Evolutionary conservation across 2,797 vertebrate species (phyloP), one percentile per base, ranked within the genome.

Genomic region (Premnoplex brunnescens): DNA sequence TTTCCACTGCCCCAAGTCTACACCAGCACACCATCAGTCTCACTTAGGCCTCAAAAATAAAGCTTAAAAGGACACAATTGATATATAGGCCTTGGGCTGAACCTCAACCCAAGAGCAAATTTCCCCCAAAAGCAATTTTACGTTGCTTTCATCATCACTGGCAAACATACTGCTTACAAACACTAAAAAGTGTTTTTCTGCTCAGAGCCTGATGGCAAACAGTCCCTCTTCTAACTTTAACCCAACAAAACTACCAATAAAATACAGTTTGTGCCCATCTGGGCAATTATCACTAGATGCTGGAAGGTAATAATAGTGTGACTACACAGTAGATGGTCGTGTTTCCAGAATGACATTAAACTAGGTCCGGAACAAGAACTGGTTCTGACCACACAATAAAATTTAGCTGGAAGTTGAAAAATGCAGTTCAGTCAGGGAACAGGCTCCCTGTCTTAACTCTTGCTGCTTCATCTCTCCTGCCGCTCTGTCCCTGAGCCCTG

Each of bases 271-370:
- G 79, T 86, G 72, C 51, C 73, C 87, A 89, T 89, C 62, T 39
- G 44, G 76, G 76, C 91, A 92, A 91, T 92, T 94, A 94, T 94
- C 89, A 68, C 62, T 72, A 64, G 62, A 80, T 46, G 82, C n/a
- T 83, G 75, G 88, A 85, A 77, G 77, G 58, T 14, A 95, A 67
- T 88, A 88, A 92, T 8, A 88, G 75, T 14, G 69, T n/a, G 56
- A 46, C 82, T 92, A 62, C 58, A n/a, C 3, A 86, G 69, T n/a
- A 85, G 89, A 89, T 63, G 81, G 92, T 18, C 14, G 3, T 30
- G 48, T 95, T 96, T 92, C 85, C 93, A 95, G 83, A 66, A 88
- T 41, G 66, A 88, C 92, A 89, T 81, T 89, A 80, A 85, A 92
- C 64, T 17, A 23, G 46, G 55, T 90, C 82, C 82, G 23, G 82